These are phyloP conservation scores for Phengaris arion DNA, from an alignment of 2,888 invertebrate genomes.

Conservation along the genomic window DNA sequence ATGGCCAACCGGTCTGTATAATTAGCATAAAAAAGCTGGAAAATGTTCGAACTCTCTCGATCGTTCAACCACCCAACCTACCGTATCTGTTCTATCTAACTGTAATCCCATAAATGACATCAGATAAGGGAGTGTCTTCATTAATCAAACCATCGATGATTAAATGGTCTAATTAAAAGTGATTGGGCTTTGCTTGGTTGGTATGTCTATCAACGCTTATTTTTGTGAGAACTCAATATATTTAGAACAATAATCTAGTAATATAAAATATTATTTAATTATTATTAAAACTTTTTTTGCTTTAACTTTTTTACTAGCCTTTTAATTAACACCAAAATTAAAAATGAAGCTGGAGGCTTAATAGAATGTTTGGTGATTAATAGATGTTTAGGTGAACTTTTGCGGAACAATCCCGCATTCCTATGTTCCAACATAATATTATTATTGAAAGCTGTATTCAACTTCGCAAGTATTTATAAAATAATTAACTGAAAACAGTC, in stretches of 20 bases:
- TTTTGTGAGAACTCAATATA: not conserved
- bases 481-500: not conserved
- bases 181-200: not conserved
- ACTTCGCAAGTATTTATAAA: no score
- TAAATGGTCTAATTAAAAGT: constrained; percentile 1
- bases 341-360: no score
- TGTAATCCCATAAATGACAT: constrained; percentile 77
- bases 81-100: constrained; percentile 71
- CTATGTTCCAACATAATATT: no score
- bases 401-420: no score
- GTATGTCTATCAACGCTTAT: not conserved
- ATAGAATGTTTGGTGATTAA: no score
- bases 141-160: constrained; percentile 25
- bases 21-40: constrained; percentile 75
- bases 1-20: constrained; percentile 51
- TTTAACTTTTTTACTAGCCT: no score
- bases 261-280: no score
- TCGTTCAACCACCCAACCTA: constrained; percentile 68
- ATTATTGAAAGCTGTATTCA: no score
- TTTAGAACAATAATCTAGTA: not conserved
- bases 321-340: no score
- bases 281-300: no score
- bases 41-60: constrained; percentile 68
- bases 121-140: constrained; percentile 54
- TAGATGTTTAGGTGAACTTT: no score